Base-by-base conservation (phyloP, 2,888 invertebrate species). In the Phengaris alcon region DNA sequence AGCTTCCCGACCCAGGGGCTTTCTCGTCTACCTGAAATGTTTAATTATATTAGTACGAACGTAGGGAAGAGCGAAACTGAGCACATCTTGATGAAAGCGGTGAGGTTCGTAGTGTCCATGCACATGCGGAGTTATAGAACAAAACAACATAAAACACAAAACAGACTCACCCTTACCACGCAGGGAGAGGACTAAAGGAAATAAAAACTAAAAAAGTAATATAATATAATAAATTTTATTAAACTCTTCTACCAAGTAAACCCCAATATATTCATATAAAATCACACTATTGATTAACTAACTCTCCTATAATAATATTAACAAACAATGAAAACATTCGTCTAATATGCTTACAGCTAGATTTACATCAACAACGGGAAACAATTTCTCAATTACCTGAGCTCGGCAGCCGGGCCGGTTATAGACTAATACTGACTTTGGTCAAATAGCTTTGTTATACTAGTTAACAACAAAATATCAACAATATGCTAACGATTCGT, bases 191-290 rank as follows among this genome's bases (percentile, higher is more conserved):
- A 79, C 59, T 70, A 77, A 76, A 73, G 76, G 76, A 77, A 80
- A 83, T 83, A 86, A 86, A 85, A 81, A 82, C 85, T 89, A 88
- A 90, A 83, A 35, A 83, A 82, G 82, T 81, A 79, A 79, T 81
- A 85, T 85, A 79, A 82, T 86, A 89, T 83, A 89, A 86, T 64
- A 64, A 90, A 83, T 87, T 90, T 91, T 91, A 91, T 88, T 90
- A 90, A 92, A 91, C 87, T 90, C 92, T 89, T 90, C 92, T 93
- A 93, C 93, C 92, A 90, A 90, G 87, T 91, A 92, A 92, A 91
- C 92, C 93, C 93, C 92, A 90, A 93, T 93, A 93, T 93, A 93
- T 93, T 92, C 92, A 93, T 93, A 93, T 93, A 93, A 93, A 93
- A 92, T 93, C 93, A 92, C 93, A 89, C 93, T 91, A 93, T 87